These are phyloP conservation scores for Oscheius myriophilus DNA, from an alignment of 2,888 invertebrate species.

Conservation along the genomic window DNA sequence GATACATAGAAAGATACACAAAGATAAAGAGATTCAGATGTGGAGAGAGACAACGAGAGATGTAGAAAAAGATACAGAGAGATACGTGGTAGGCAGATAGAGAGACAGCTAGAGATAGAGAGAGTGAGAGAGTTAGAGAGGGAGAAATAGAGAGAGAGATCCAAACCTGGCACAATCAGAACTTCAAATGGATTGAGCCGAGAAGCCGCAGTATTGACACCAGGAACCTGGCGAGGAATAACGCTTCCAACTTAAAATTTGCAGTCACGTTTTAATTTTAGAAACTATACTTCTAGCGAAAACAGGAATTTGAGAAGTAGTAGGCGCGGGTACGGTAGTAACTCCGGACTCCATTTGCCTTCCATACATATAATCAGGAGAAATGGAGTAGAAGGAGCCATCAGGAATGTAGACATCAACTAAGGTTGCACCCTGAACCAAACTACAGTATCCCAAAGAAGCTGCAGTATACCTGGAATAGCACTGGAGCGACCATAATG, in stretches of 20 bases:
- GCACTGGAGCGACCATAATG: conserved; percentile 53
- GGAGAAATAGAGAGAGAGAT: too few species aligned
- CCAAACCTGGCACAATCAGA: conserved; percentile 74
- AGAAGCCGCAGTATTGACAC: conserved; percentile 55
- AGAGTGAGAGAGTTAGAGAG: neutral
- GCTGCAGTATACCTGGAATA: conserved; percentile 30
- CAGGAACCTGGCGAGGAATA: conserved; percentile 73
- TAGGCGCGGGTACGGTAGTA: conserved; percentile 54
- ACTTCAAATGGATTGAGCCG: conserved; percentile 79
- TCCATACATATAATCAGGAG: conserved; percentile 50
- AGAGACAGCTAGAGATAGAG: too few species aligned
- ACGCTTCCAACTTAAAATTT: conserved; percentile 72
- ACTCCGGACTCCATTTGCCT: conserved; percentile 37
- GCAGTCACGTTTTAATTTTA: too few species aligned
- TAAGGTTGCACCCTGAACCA: conserved; percentile 37
- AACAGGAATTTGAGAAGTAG: conserved; percentile 56
- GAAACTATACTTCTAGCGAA: conserved; percentile 51
- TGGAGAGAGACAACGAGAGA: neutral
- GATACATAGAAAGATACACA: neutral
- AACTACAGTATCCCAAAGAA: neutral
- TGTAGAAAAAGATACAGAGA: neutral
- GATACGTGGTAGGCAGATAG: too few species aligned
- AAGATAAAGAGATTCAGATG: neutral
- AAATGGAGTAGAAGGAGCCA: conserved; percentile 69
- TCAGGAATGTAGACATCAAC: conserved; percentile 71